phyloP scores from a whole-genome alignment of 2,888 invertebrate species.

The Gymnosoma rotundatum region DNA sequence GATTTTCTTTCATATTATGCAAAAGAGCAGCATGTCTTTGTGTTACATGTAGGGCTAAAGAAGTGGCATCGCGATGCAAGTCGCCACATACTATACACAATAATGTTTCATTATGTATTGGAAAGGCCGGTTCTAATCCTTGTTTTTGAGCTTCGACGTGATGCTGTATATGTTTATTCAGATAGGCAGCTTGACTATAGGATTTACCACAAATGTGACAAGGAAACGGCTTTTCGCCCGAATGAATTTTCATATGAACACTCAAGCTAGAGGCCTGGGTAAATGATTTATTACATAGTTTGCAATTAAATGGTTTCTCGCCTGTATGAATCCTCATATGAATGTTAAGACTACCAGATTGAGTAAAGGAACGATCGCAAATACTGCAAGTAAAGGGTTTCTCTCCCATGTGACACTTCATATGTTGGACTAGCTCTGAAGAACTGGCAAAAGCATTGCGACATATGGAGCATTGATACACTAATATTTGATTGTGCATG shows the following conservation, averaged over 20 bases:
- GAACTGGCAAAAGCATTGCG: slow-evolving; percentile 80
- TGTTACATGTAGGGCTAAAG: slow-evolving; percentile 79
- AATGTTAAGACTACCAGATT: slow-evolving; percentile 81
- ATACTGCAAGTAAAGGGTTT: slow-evolving; percentile 82
- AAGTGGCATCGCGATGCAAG: slow-evolving; percentile 79
- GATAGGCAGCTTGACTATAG: slow-evolving; percentile 81
- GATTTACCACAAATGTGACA: slow-evolving; percentile 80
- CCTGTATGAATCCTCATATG: slow-evolving; percentile 82
- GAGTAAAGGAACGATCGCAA: slow-evolving; percentile 82
- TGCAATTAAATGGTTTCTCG: slow-evolving; percentile 82
- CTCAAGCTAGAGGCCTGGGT: slow-evolving; percentile 82
- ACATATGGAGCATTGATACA: slow-evolving; percentile 82
- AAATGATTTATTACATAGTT: slow-evolving; percentile 81
- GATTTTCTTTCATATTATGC: slow-evolving; percentile 75
- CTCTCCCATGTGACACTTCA: slow-evolving; percentile 82
- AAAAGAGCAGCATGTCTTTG: slow-evolving; percentile 79
- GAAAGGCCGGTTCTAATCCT: slow-evolving; percentile 40
- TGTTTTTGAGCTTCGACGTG: slow-evolving; percentile 74
- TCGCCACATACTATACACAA: slow-evolving; percentile 81
- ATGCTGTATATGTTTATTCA: slow-evolving; percentile 80
- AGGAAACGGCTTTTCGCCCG: slow-evolving; percentile 79
- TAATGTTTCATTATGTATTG: slow-evolving; percentile 73
- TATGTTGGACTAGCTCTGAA: slow-evolving; percentile 82
- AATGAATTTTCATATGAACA: slow-evolving; percentile 82
- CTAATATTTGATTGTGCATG: slow-evolving; percentile 81